A percentile compares a stretch with the other conserved stretches of the same genome.
Conservation (phyloP, 92 coral and sea anemone genomes). For the Paragorgia papillata region DNA sequence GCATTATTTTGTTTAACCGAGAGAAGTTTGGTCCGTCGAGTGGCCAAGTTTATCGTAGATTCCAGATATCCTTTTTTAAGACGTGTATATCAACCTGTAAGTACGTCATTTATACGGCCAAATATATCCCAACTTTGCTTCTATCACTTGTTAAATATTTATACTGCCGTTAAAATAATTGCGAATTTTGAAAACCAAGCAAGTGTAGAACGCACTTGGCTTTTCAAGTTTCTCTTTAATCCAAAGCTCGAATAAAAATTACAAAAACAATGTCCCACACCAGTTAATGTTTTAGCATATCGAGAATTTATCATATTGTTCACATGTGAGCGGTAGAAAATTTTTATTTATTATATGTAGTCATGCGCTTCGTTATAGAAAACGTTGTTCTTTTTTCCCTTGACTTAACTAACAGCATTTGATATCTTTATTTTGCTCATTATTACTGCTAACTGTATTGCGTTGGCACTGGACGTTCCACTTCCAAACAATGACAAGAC, state of each 20-base stretch:
- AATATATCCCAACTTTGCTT: neutral
- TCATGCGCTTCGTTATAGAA: neutral
- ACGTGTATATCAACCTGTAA: neutral
- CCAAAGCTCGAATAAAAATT: no score
- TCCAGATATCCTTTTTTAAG: slow-evolving; percentile 95
- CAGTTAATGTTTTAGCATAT: no score
- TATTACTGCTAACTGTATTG: slow-evolving; percentile 93
- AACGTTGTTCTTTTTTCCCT: slow-evolving; percentile 44
- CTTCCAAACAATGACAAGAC: slow-evolving; percentile 79
- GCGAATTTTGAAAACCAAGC: no score
- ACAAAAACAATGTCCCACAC: no score
- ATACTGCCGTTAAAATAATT: no score
- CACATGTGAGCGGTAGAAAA: no score
- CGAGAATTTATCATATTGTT: no score
- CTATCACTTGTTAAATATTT: neutral
- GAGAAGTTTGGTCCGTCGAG: slow-evolving; percentile 71
- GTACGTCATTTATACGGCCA: neutral
- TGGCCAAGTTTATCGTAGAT: slow-evolving; percentile 82
- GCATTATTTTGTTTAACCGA: slow-evolving; percentile 83
- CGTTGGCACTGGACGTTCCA: slow-evolving; percentile 84
- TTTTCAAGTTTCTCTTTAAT: no score
- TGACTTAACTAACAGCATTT: slow-evolving; percentile 77
- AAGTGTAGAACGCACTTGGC: no score
- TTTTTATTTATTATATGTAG: no score
- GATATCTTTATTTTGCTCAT: slow-evolving; percentile 86